phyloP scores from a whole-genome alignment of 2,113 vertebrate species.

The Amphiprion ocellaris region DNA sequence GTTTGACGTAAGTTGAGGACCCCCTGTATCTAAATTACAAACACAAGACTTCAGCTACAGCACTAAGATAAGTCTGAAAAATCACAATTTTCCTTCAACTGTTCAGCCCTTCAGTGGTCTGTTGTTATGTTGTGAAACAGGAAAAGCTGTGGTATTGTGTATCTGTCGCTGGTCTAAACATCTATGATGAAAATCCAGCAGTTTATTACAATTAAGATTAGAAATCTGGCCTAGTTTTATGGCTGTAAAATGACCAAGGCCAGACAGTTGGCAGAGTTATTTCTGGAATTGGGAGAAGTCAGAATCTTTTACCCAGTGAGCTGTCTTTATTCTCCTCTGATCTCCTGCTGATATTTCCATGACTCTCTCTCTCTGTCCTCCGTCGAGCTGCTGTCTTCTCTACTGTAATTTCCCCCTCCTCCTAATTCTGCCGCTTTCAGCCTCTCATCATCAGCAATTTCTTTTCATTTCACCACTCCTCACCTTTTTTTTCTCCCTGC shows the following conservation, averaged over 20 bases:
- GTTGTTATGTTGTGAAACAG: not conserved
- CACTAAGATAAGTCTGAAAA: no score
- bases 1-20: no score
- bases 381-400: slow-evolving; percentile 42
- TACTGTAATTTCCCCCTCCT: slow-evolving; percentile 43
- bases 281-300: slow-evolving; percentile 50
- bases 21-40: no score
- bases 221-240: slow-evolving; percentile 28
- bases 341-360: slow-evolving; percentile 63
- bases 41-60: no score
- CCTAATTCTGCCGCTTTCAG: slow-evolving; percentile 44
- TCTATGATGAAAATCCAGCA: not conserved
- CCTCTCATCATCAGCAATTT: slow-evolving; percentile 58
- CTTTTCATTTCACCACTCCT: slow-evolving; percentile 33
- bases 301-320: slow-evolving; percentile 42
- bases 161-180: not conserved
- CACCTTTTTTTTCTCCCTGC: slow-evolving; percentile 11
- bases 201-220: not conserved
- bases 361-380: slow-evolving; percentile 18
- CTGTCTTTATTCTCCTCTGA: slow-evolving; percentile 52
- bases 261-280: slow-evolving; percentile 37
- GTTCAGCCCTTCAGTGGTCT: no score
- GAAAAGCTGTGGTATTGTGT: not conserved
- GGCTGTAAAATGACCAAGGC: slow-evolving; percentile 34
- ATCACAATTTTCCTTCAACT: no score